Base-by-base conservation (phyloP, 1,140 invertebrate species). In the Hycleus cichorii region DNA sequence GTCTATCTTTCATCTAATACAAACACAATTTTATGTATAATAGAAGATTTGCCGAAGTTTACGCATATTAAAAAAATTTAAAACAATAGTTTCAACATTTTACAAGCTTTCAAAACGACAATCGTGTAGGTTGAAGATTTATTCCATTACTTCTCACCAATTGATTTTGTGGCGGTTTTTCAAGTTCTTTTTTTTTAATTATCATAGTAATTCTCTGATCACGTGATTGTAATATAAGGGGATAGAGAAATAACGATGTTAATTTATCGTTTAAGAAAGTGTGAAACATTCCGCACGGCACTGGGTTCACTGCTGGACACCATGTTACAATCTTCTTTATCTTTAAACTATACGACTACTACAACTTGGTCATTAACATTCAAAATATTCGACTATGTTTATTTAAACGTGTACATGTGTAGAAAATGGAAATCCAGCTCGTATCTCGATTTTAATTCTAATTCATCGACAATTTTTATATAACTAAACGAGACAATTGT, bases 241-340 rank as follows among this genome's bases (percentile, higher is more conserved):
- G 42, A 60, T 42, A 60, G 49, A 18, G 18, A 49, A 46, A 48
- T 60, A 59, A 60, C 48, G 62, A 65, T 60, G 67, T 64, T 66
- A 69, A 70, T 70, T 70, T 67, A 69, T 70, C 64, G 64, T 66
- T 61, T 61, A 64, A 49, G 63, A 65, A 67, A 70, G 69, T 70
- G 69, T 70, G 69, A 70, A 70, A 69, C 64, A 69, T 70, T 70
- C 63, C 63, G 62, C 61, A 47, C 62, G 59, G 60, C 68, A 62
- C 64, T 64, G 65, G n/a, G 65, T 50, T 62, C 68, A 49, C 69
- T 47, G 67, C 69, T 56, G 67, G 69, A 69, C 55, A 45, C 67
- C 69, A 63, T 69, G 69, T 70, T 64, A 66, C 67, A 69, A 68
- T 66, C 66, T 67, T 66, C 60, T 65, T 69, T 70, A 64, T 65